Conservation (phyloP, 2,888 invertebrate genomes). For the Athalia rosae region DNA sequence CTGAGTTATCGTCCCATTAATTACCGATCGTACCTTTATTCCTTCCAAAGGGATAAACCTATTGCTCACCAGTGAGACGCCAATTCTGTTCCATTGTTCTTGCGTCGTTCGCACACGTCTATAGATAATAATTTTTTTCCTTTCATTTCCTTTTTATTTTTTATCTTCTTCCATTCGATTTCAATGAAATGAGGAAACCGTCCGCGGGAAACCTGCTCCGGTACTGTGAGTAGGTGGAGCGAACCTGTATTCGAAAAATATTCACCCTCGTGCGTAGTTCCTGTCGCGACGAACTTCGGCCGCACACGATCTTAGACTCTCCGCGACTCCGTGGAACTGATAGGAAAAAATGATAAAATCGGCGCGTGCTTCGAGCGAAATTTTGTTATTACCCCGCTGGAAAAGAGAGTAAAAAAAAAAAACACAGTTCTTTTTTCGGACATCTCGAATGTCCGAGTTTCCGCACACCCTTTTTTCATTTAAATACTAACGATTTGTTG, state of each 20-base stretch:
- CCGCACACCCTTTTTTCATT: neutral
- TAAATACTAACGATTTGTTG: neutral
- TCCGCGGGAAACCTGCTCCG: constrained; percentile 42
- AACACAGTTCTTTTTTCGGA: too few species aligned
- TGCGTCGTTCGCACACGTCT: constrained; percentile 72
- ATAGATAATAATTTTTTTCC: constrained; percentile 62
- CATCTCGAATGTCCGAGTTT: neutral
- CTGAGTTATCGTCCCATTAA: constrained; percentile 73
- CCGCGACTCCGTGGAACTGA: neutral
- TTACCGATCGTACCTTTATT: constrained; percentile 73
- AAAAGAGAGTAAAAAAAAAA: neutral
- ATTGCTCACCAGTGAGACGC: constrained; percentile 74
- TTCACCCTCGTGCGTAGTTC: constrained; percentile 59
- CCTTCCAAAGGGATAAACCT: constrained; percentile 72
- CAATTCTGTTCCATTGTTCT: constrained; percentile 72
- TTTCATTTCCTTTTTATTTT: constrained; percentile 1
- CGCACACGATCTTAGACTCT: neutral
- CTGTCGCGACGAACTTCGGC: neutral
- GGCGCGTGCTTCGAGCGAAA: too few species aligned
- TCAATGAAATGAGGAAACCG: constrained; percentile 62
- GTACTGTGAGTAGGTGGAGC: constrained; percentile 57
- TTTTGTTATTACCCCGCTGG: too few species aligned
- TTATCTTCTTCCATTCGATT: constrained; percentile 51
- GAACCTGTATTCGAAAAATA: constrained; percentile 67
- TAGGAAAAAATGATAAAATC: too few species aligned